Evolutionary conservation across 2,113 vertebrate genomes (phyloP), one percentile per base, ranked within the genome.

Genomic region (Pollimyrus isidori): DNA sequence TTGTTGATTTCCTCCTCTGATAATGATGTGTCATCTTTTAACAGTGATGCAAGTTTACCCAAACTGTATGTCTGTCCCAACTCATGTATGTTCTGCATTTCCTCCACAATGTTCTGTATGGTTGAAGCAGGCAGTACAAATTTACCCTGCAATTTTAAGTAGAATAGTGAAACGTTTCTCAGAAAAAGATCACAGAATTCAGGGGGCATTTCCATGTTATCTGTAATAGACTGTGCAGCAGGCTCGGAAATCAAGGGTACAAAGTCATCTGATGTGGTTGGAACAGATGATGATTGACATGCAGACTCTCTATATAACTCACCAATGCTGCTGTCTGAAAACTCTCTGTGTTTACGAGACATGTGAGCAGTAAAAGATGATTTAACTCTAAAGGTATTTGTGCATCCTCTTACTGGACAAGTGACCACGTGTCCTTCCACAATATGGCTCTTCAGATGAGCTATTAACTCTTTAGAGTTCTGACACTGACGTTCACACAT

Each of bases 401-500:
- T 65, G 58, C 58, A 65, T 65, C 58, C n/a, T 65, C 58, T 65
- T 26, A 65, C 58, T 65, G 58, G 58, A 65, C 58, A 65, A 65
- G 58, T 65, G 23, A 65, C n/a, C 23, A 26, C 7, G n/a, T 26
- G 58, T 65, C 58, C 58, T 65, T 65, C 58, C 58, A 65, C 58
- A 65, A 65, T 26, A 65, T 65, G 58, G 23, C 23, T 26, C 35
- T 45, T 82, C 42, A 42, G 35, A 19, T 82, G 76, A 82, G 76
- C 76, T 82, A 35, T 42, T 45, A 42, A 89, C 89, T 91, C 91
- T 92, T 89, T 84, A 91, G 56, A 62, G 56, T 62, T 62, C 56
- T 62, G 58, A 65, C 58, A 65, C n/a, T 65, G 58, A 26, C 56
- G 23, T 62, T 62, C 56, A 65, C 58, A 65, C 58, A 65, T 26